Conservation (phyloP, 2,888 invertebrate species). For the Leptothorax acervorum region DNA sequence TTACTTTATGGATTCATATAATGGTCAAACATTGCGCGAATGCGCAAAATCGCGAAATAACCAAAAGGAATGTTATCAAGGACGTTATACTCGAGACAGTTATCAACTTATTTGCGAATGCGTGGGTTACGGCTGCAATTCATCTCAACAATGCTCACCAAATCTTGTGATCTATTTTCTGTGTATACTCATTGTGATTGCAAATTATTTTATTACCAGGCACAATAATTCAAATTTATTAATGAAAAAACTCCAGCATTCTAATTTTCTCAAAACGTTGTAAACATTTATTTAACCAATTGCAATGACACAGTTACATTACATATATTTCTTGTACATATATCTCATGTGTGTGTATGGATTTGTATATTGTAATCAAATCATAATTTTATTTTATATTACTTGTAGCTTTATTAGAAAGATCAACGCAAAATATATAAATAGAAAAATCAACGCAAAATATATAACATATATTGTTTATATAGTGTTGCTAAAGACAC, state of each 20-base stretch:
- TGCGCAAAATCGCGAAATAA: slow-evolving; percentile 72
- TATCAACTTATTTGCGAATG: slow-evolving; percentile 79
- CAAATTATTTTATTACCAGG: background rate
- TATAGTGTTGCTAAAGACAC: background rate
- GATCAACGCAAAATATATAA: background rate
- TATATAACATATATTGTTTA: no score
- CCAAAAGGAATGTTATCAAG: slow-evolving; percentile 75
- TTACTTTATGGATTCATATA: slow-evolving; percentile 75
- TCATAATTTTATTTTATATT: background rate
- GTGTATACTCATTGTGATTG: slow-evolving; percentile 46
- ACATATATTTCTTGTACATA: background rate
- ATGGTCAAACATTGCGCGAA: slow-evolving; percentile 74
- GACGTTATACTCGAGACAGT: slow-evolving; percentile 75
- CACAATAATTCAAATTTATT: background rate
- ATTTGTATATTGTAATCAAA: background rate
- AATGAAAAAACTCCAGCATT: background rate
- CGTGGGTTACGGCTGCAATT: slow-evolving; percentile 75
- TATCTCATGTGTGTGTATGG: no score
- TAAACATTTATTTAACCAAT: background rate
- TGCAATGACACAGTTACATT: background rate
- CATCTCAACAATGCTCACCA: slow-evolving; percentile 59
- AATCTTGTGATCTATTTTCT: slow-evolving; percentile 36
- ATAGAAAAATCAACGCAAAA: no score
- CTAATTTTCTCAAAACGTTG: background rate
- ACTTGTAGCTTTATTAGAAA: background rate